These are phyloP conservation scores for Malurus splendens DNA, from an alignment of 2,797 vertebrate genomes.

Conservation along the genomic window DNA sequence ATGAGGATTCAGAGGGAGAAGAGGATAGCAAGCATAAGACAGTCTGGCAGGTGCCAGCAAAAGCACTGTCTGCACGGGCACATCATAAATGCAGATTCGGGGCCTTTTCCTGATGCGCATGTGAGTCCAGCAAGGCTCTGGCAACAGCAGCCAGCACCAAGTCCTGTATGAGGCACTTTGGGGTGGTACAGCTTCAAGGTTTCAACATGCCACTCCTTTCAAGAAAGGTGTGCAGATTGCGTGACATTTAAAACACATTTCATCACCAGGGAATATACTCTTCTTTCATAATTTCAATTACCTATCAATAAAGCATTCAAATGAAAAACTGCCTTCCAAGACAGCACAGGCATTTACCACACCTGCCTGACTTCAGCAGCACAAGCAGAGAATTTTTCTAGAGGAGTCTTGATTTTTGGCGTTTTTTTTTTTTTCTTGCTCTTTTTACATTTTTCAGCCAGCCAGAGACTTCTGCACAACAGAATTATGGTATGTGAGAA, in stretches of 20 bases:
- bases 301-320: not conserved
- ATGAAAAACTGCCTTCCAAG: not conserved
- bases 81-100: not conserved
- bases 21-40: not conserved
- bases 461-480: not conserved
- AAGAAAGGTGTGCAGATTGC: not conserved
- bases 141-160: accelerated
- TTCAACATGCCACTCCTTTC: not conserved
- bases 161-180: accelerated
- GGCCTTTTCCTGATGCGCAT: not conserved
- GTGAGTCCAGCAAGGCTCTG: not conserved
- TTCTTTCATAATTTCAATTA: not conserved
- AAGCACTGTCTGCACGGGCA: not conserved
- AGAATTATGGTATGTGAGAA: not conserved
- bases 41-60: not conserved
- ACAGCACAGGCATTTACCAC: not conserved
- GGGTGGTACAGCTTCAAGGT: not conserved
- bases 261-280: not conserved
- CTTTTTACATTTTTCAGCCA: not conserved
- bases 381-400: not conserved
- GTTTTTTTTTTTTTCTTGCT: not conserved
- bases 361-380: not conserved
- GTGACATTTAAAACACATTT: not conserved
- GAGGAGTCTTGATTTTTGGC: not conserved
- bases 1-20: not conserved